A percentile compares a stretch with the other conserved stretches of the same genome.
These are phyloP conservation scores for Tinamus guttatus DNA, from an alignment of 2,113 vertebrate species.

Conservation along the genomic window DNA sequence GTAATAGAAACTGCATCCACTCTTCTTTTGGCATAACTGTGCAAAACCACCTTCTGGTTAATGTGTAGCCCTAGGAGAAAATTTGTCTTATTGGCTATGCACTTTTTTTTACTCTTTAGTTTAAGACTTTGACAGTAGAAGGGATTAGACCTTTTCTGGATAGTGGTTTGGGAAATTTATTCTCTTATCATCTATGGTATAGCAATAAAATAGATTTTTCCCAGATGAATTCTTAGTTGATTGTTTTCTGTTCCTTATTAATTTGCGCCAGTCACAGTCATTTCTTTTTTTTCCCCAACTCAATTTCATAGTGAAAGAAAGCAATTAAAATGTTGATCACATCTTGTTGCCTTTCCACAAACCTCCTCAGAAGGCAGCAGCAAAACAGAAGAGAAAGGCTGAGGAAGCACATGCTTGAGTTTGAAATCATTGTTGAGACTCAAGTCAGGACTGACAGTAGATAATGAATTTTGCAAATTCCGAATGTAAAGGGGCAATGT, in stretches of 20 bases:
- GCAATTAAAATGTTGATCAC: neutral
- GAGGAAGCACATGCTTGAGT: rapidly evolving
- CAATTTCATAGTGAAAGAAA: neutral
- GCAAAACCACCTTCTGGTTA: neutral
- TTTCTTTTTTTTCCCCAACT: neutral
- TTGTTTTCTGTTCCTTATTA: neutral
- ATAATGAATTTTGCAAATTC: neutral
- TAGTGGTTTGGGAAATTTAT: neutral
- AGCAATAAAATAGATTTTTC: neutral
- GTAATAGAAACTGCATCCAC: neutral
- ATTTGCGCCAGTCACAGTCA: rapidly evolving
- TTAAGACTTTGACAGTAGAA: neutral
- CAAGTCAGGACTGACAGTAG: neutral
- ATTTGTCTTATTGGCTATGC: neutral
- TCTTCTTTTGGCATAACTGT: neutral
- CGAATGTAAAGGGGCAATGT: neutral
- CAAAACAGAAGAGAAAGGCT: neutral
- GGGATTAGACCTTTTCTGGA: neutral
- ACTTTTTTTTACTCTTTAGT: neutral
- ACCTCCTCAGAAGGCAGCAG: neutral
- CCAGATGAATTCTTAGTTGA: neutral
- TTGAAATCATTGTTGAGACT: neutral
- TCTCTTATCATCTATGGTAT: rapidly evolving
- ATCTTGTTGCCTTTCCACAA: neutral
- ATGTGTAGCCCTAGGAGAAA: neutral